phyloP scores from a whole-genome alignment of 2,113 vertebrate genomes.

The Indicator indicator region DNA sequence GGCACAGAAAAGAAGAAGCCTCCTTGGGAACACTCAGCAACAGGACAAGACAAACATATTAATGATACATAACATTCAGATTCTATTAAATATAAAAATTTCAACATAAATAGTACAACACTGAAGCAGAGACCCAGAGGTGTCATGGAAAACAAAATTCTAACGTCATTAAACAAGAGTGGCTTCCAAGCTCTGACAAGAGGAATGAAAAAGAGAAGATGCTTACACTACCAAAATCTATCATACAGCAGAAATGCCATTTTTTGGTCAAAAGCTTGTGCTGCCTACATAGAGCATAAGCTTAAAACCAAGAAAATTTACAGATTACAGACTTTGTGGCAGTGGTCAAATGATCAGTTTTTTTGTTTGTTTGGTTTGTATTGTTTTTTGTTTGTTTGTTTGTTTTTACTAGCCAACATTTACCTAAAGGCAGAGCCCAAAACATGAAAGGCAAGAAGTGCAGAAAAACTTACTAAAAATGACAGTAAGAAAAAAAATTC shows the following conservation, averaged over 20 bases:
- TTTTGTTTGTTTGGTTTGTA: neutral
- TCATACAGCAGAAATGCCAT: neutral
- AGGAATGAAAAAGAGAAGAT: neutral
- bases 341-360: accelerated
- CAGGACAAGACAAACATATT: neutral
- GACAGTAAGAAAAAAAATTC: neutral
- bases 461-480: neutral
- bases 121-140: neutral
- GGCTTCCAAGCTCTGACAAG: neutral
- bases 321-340: accelerated
- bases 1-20: neutral
- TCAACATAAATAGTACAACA: neutral
- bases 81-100: neutral
- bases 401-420: neutral
- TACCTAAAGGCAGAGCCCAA: neutral
- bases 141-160: neutral
- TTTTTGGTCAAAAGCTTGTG: neutral
- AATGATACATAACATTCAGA: neutral
- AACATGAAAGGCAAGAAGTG: neutral
- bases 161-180: neutral
- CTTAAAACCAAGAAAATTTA: neutral
- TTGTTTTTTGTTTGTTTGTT: neutral
- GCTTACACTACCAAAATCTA: neutral
- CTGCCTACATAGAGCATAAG: neutral
- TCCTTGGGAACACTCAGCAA: neutral